phyloP scores from a whole-genome alignment of 2,113 vertebrate species.

The Cyprinus carpio region DNA sequence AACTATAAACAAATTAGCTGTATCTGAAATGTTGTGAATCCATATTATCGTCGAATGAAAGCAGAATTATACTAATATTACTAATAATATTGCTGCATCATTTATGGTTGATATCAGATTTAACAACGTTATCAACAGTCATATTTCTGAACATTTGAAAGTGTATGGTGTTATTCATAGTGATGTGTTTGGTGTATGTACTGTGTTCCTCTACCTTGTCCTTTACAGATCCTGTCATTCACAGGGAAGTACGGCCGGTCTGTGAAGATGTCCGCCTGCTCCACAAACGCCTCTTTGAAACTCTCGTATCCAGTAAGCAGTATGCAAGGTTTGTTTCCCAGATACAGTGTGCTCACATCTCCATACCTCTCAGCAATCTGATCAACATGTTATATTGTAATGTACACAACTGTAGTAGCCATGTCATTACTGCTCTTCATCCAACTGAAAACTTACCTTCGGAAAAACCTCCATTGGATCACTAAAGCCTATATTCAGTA shows the following conservation, averaged over 20 bases:
- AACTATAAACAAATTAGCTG: background rate
- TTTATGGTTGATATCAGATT: too few relatives aligned
- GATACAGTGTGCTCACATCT: conserved; percentile 59
- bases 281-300: conserved; percentile 63
- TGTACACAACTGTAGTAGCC: background rate
- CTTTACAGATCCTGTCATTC: background rate
- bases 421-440: background rate
- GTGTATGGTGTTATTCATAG: background rate
- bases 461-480: conserved; percentile 49
- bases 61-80: background rate
- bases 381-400: background rate
- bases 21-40: background rate
- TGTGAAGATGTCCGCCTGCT: conserved; percentile 57
- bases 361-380: conserved; percentile 59
- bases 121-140: background rate
- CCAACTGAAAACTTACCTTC: conserved; percentile 46
- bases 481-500: conserved; percentile 50
- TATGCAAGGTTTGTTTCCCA: conserved; percentile 33
- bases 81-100: background rate
- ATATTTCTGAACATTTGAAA: background rate
- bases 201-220: conserved; percentile 53
- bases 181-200: background rate
- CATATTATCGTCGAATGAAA: background rate
- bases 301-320: conserved; percentile 59
- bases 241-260: conserved; percentile 56